phyloP scores from a whole-genome alignment of 64 coral and sea anemone species.

The Montipora efflorescens region DNA sequence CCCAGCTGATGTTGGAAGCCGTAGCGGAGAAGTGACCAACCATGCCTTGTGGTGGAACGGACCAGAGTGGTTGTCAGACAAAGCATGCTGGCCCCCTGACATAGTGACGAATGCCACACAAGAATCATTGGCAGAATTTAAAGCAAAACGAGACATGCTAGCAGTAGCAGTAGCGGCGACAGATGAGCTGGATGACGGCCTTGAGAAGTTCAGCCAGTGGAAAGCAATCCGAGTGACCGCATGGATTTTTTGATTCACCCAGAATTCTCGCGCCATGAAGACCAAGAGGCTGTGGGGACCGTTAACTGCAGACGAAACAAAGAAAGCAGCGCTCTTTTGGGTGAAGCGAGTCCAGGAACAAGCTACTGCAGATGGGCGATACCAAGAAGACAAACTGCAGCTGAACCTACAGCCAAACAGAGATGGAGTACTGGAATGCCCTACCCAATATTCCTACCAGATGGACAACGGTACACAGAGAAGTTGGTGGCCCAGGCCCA shows the following conservation, averaged over 20 bases:
- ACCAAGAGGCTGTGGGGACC: neutral
- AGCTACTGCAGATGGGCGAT: neutral
- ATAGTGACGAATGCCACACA: slow-evolving; percentile 10
- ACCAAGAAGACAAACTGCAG: neutral
- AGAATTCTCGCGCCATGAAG: neutral
- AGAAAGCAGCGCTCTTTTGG: neutral
- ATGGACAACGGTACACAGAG: neutral
- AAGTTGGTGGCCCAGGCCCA: neutral
- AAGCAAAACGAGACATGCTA: neutral
- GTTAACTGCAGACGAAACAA: neutral
- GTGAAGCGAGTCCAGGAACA: slow-evolving; percentile 6
- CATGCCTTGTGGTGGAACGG: slow-evolving; percentile 56
- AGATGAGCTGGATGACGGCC: slow-evolving; percentile 34
- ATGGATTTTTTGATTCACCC: neutral
- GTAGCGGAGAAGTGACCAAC: slow-evolving; percentile 24
- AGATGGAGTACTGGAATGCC: neutral
- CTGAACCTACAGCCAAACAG: neutral
- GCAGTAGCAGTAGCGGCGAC: neutral
- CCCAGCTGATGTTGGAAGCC: slow-evolving; percentile 48
- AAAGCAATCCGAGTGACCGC: slow-evolving; percentile 18
- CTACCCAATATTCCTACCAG: neutral
- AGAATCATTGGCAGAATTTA: slow-evolving; percentile 25
- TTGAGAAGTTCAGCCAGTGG: slow-evolving; percentile 38
- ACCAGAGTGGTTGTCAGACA: slow-evolving; percentile 46
- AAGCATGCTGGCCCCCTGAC: slow-evolving; percentile 22